Evolutionary conservation across 2,797 vertebrate genomes (phyloP), one percentile per base, ranked within the genome.

Genomic region (Diplodus sargus): DNA sequence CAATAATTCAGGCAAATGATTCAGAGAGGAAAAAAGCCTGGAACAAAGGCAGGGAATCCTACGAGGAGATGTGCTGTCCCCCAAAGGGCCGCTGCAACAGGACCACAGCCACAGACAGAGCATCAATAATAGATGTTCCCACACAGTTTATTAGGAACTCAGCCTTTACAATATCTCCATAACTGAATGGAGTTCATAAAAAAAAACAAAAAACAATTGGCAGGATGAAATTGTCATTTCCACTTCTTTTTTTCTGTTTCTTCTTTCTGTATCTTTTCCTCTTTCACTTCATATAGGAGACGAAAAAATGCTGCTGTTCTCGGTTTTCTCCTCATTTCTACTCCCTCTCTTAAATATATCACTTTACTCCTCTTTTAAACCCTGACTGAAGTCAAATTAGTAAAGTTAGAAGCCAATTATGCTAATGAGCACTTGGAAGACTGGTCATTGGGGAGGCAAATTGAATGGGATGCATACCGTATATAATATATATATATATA

Each of bases 51-150:
- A 45, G n/a, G 43, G 30, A 48, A 67, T 66, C 60, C 60, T 76
- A 74, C 65, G 51, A 85, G 79, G 70, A 79, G 86, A 83, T 34
- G 79, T 34, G 73, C 73, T 63, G 58, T 78, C 42, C 82, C 90
- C 85, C 74, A 76, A 54, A 87, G 76, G 79, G 73, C 83, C 81
- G 76, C 71, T 68, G 82, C 84, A 83, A 54, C 34, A 79, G 70
- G 82, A 77, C 78, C 70, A 79, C 60, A 86, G 83, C 78, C 79
- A 78, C 81, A 86, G 85, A 84, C 87, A 81, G 34, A 66, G 70
- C 87, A 90, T 92, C 88, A 92, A 93, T 93, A 90, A 92, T 89
- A 80, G 51, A 93, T 91, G 73, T 72, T 82, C 76, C 81, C 64
- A 73, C 49, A 66, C 78, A 84, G 72, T 83, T 89, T 81, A 89